phyloP scores from a whole-genome alignment of 1,140 invertebrate genomes.

The Whitmania pigra region DNA sequence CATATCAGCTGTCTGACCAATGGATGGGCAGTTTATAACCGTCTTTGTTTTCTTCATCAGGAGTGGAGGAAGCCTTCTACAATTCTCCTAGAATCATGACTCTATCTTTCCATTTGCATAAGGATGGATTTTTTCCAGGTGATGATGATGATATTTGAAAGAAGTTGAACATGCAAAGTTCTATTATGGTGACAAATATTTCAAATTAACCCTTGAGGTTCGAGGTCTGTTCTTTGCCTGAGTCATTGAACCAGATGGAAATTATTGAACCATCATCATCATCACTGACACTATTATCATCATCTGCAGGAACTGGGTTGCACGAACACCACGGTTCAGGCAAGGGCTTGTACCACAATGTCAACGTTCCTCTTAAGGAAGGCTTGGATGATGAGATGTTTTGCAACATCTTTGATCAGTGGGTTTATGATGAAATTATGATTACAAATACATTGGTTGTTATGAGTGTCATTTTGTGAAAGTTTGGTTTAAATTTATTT shows the following conservation, averaged over 20 bases:
- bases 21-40: too few species aligned
- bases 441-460: not conserved
- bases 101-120: slow-evolving; percentile 62
- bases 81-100: slow-evolving; percentile 59
- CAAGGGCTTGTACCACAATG: slow-evolving; percentile 52
- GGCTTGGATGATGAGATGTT: slow-evolving; percentile 54
- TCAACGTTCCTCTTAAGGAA: slow-evolving; percentile 60
- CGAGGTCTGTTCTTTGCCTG: too few species aligned
- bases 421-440: slow-evolving; percentile 17
- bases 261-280: not conserved
- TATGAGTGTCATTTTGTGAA: too few species aligned
- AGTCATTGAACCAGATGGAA: not conserved
- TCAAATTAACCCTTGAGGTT: too few species aligned
- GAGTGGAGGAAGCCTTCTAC: slow-evolving; percentile 68
- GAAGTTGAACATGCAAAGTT: not conserved
- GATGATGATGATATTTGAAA: not conserved
- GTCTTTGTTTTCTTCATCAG: slow-evolving; percentile 34
- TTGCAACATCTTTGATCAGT: slow-evolving; percentile 51
- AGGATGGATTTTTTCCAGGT: slow-evolving; percentile 61
- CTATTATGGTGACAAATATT: not conserved
- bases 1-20: too few species aligned
- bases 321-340: slow-evolving; percentile 52
- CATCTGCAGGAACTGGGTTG: slow-evolving; percentile 49
- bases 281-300: not conserved
- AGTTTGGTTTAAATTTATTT: too few species aligned